phyloP scores from a whole-genome alignment of 1,140 invertebrate species.

The Melipona quadrifasciata region DNA sequence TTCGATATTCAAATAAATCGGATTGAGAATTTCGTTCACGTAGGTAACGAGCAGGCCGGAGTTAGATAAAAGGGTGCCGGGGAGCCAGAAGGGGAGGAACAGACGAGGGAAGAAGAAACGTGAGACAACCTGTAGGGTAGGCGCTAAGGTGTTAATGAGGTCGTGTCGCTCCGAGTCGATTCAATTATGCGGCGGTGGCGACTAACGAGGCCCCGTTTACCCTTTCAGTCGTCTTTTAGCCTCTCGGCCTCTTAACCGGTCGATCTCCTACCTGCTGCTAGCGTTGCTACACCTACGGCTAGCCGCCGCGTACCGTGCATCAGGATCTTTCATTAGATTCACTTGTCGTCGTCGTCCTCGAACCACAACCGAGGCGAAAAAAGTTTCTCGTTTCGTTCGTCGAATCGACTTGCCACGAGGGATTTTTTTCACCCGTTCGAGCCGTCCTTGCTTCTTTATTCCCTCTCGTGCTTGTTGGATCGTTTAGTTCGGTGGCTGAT shows the following conservation, averaged over 20 bases:
- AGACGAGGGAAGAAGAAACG: conserved; percentile 67
- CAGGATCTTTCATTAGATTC: conserved; percentile 52
- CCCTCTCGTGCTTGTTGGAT: not conserved
- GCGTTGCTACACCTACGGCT: conserved; percentile 60
- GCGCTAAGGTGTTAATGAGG: conserved; percentile 82
- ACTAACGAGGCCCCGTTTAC: conserved; percentile 79
- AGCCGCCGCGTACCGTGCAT: conserved; percentile 39
- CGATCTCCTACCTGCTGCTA: conserved; percentile 72
- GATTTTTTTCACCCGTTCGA: not conserved
- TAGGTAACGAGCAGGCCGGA: not conserved
- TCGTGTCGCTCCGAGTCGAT: conserved; percentile 81
- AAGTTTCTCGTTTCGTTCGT: conserved; percentile 12
- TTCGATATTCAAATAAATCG: not conserved
- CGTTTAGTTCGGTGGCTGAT: too few relatives aligned
- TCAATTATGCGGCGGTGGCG: conserved; percentile 80
- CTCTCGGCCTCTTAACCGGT: conserved; percentile 71
- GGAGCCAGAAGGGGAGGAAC: too few relatives aligned
- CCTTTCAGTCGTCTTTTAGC: conserved; percentile 74
- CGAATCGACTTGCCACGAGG: not conserved
- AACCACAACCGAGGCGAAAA: not conserved
- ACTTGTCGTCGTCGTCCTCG: conserved; percentile 43
- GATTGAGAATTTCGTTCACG: not conserved
- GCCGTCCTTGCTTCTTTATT: not conserved
- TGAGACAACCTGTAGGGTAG: conserved; percentile 80
- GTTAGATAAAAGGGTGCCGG: not conserved